Evolutionary conservation across 2,113 vertebrate species (phyloP).

Genomic region (Otolemur garnettii): DNA sequence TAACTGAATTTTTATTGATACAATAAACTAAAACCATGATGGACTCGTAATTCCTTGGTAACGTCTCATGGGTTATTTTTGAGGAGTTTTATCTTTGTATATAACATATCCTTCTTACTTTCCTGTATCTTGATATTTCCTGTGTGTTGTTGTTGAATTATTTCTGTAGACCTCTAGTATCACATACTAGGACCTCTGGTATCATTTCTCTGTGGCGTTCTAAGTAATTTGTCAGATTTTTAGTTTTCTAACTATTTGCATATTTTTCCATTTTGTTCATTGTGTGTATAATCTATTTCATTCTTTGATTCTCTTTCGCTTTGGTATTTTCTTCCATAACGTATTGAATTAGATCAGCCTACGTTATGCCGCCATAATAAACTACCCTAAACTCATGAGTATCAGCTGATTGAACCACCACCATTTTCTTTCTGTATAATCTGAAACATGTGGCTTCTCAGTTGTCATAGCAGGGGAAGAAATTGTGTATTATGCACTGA

Average conservation of each 20-base stretch:
- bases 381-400: not conserved
- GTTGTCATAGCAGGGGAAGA: not conserved
- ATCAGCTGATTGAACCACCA: not conserved
- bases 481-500: not conserved
- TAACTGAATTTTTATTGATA: slow-evolving; percentile 49
- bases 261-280: not conserved
- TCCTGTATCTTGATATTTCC: not conserved
- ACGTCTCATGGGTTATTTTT: slow-evolving; percentile 36
- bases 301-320: not conserved
- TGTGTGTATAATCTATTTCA: slow-evolving; percentile 28
- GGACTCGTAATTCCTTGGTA: not conserved
- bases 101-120: not conserved
- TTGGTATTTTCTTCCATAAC: not conserved
- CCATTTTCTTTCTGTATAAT: not conserved
- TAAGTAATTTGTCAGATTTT: not conserved
- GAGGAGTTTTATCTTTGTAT: not conserved
- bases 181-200: not conserved
- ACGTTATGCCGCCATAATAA: not conserved
- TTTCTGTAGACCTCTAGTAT: not conserved
- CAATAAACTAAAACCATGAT: not conserved
- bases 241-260: slow-evolving; percentile 6
- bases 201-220: not conserved
- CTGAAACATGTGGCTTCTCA: not conserved
- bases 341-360: not conserved
- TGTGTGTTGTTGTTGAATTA: not conserved